phyloP scores from a whole-genome alignment of 2,888 invertebrate genomes.

The Watsonalla binaria region DNA sequence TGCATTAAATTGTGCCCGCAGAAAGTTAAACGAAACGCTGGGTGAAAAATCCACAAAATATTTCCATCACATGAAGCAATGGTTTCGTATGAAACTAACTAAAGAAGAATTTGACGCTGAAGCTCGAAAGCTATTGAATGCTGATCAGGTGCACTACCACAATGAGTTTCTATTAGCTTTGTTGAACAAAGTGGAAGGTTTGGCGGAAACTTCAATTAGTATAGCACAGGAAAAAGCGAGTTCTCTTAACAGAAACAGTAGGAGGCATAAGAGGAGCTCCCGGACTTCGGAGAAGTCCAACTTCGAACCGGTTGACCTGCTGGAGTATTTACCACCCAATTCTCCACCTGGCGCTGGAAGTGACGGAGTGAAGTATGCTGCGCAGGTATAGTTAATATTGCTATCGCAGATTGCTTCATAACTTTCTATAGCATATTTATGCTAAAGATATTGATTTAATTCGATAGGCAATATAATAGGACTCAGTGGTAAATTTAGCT shows the following conservation, averaged over 20 bases:
- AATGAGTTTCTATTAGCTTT: constrained; percentile 91
- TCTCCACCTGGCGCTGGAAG: constrained; percentile 74
- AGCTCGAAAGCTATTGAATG: constrained; percentile 84
- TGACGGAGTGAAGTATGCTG: constrained; percentile 71
- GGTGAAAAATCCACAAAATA: constrained; percentile 85
- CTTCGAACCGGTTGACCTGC: constrained; percentile 80
- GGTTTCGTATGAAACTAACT: constrained; percentile 86
- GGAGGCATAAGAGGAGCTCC: constrained; percentile 74
- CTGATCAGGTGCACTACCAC: constrained; percentile 88
- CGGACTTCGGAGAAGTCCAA: constrained; percentile 77
- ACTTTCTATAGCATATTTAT: too few relatives aligned
- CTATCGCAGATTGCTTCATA: too few relatives aligned
- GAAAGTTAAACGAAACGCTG: constrained; percentile 80
- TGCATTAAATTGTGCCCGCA: constrained; percentile 77
- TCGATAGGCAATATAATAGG: too few relatives aligned
- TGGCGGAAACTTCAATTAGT: constrained; percentile 63
- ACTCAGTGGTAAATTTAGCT: too few relatives aligned
- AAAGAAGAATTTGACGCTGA: constrained; percentile 91
- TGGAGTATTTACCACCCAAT: constrained; percentile 78
- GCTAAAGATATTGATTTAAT: too few relatives aligned
- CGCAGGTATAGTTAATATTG: constrained; percentile 43
- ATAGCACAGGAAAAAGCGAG: constrained; percentile 66
- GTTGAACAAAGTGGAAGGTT: constrained; percentile 84
- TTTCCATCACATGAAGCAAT: constrained; percentile 84
- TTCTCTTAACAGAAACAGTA: constrained; percentile 63